Conservation (phyloP, 2,888 invertebrate species). For the Hypomecis punctinalis region DNA sequence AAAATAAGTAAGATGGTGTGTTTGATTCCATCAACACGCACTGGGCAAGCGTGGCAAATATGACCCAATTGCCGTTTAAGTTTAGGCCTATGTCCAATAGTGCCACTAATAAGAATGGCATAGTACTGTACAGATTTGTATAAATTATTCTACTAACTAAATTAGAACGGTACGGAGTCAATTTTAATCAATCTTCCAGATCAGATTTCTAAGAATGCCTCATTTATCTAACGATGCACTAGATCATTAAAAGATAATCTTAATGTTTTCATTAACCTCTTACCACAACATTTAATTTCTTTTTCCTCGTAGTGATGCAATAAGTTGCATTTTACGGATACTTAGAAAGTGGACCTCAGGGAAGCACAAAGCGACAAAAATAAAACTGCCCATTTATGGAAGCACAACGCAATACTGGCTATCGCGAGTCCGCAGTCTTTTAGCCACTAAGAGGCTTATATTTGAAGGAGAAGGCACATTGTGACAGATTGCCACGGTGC, state of each 20-base stretch:
- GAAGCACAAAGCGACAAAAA: constrained; percentile 70
- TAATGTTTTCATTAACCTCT: constrained; percentile 35
- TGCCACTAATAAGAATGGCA: too few relatives aligned
- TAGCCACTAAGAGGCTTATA: constrained; percentile 48
- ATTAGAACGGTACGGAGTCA: too few relatives aligned
- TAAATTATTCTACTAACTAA: too few relatives aligned
- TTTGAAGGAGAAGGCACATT: constrained; percentile 19
- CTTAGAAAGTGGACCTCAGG: constrained; percentile 60
- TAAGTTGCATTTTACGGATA: constrained; percentile 36
- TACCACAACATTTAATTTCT: constrained; percentile 24
- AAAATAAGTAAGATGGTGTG: too few relatives aligned
- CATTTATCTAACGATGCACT: constrained; percentile 8
- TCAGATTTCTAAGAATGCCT: constrained; percentile 8
- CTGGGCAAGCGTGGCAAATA: too few relatives aligned
- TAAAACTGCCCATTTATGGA: constrained; percentile 70
- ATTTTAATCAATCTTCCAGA: neutral
- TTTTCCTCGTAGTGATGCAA: constrained; percentile 45
- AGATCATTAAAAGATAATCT: constrained; percentile 35
- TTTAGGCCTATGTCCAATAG: too few relatives aligned
- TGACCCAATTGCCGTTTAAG: too few relatives aligned
- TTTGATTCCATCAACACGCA: too few relatives aligned
- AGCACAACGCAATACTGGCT: constrained; percentile 64
- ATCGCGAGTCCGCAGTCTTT: constrained; percentile 68
- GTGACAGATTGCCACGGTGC: neutral
- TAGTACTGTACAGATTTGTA: too few relatives aligned